phyloP scores from a whole-genome alignment of 2,797 vertebrate species.

The Falco cherrug region DNA sequence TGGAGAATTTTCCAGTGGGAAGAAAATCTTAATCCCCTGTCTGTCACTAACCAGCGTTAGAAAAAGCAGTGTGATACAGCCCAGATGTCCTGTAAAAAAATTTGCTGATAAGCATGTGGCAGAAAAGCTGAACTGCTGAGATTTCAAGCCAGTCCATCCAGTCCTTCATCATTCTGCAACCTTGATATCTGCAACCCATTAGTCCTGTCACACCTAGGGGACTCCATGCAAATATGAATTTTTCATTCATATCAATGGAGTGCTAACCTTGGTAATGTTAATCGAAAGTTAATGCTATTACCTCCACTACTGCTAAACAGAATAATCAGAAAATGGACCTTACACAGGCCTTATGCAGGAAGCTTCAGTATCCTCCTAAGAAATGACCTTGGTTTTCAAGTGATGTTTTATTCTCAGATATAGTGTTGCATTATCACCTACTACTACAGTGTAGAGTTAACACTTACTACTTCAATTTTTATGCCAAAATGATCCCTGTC shows the following conservation, averaged over 20 bases:
- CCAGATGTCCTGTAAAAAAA: neutral
- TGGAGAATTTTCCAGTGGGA: neutral
- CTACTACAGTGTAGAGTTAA: neutral
- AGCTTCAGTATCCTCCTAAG: neutral
- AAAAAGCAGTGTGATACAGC: neutral
- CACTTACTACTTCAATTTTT: neutral
- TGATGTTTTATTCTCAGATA: neutral
- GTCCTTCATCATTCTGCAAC: neutral
- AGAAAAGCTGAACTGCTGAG: neutral
- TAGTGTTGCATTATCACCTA: neutral
- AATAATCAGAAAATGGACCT: neutral
- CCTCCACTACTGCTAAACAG: neutral
- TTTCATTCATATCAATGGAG: neutral
- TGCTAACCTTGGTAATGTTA: neutral
- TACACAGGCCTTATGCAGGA: neutral
- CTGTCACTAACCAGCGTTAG: neutral
- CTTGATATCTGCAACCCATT: neutral
- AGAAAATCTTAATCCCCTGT: neutral
- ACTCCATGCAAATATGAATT: neutral
- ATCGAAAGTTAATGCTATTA: neutral
- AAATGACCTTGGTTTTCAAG: neutral
- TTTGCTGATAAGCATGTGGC: neutral
- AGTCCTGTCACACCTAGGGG: neutral
- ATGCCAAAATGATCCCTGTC: neutral
- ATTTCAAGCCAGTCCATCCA: neutral